Conservation (phyloP, 2,888 invertebrate species). For the Ennomos quercinarius region DNA sequence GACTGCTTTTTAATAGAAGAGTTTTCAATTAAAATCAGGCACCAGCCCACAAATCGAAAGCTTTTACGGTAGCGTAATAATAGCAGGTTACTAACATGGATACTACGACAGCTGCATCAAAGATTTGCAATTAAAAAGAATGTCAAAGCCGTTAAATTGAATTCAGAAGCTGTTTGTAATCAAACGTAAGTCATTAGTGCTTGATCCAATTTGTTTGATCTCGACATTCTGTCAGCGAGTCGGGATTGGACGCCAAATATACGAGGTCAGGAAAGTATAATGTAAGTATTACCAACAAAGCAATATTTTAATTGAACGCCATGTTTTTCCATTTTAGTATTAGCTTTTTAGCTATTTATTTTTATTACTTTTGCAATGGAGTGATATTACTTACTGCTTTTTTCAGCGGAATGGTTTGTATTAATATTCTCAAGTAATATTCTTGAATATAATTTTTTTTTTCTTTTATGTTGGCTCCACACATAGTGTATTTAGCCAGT, state of each 20-base stretch:
- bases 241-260: neutral
- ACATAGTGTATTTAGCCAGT: no score
- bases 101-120: slow-evolving; percentile 46
- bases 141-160: slow-evolving; percentile 40
- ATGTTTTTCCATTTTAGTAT: no score
- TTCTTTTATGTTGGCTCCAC: no score
- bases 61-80: slow-evolving; percentile 46
- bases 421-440: no score
- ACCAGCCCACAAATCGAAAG: slow-evolving; percentile 40
- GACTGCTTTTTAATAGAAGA: slow-evolving; percentile 46
- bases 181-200: slow-evolving; percentile 38
- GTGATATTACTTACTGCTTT: no score
- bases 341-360: no score
- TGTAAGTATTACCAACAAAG: no score
- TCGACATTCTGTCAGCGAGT: slow-evolving; percentile 14
- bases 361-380: no score
- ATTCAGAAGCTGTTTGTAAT: slow-evolving; percentile 38
- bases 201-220: slow-evolving; percentile 34
- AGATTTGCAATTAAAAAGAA: slow-evolving; percentile 58
- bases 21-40: slow-evolving; percentile 57
- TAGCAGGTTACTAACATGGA: slow-evolving; percentile 35
- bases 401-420: no score
- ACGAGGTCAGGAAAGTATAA: no score
- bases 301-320: no score
- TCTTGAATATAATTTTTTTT: no score